A percentile compares a stretch with the other conserved stretches of the same genome.
Evolutionary conservation across 2,888 invertebrate species (phyloP).

Genomic region (Kryphioiulus occultus): DNA sequence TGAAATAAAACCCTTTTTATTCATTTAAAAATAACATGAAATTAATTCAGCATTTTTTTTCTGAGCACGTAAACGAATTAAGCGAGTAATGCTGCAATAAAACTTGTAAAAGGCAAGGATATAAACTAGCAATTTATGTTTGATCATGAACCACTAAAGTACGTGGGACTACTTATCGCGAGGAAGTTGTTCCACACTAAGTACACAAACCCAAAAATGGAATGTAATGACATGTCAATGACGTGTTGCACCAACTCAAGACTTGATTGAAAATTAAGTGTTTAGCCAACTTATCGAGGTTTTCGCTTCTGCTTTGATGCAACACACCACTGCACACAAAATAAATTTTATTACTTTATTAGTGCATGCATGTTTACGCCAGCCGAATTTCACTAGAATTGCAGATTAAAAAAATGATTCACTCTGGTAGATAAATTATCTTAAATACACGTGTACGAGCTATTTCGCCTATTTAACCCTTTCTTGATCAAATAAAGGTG

Average conservation of each 20-base stretch:
- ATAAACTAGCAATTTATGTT: conserved; percentile 19
- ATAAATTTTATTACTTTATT: conserved; percentile 22
- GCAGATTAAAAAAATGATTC: not conserved
- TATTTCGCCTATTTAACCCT: not conserved
- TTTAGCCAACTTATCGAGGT: not conserved
- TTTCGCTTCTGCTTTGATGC: not conserved
- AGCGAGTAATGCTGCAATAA: conserved; percentile 6
- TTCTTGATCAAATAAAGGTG: not conserved
- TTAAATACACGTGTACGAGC: too few relatives aligned
- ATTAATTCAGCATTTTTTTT: not conserved
- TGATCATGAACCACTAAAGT: conserved; percentile 19
- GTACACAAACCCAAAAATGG: not conserved
- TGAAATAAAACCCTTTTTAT: conserved; percentile 3
- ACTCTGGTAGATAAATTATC: not conserved
- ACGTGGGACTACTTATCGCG: not conserved
- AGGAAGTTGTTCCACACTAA: conserved; percentile 10
- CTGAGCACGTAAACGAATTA: not conserved
- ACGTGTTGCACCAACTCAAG: not conserved
- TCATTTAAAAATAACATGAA: not conserved
- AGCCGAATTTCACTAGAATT: not conserved
- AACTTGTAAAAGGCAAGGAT: not conserved
- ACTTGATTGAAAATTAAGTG: not conserved
- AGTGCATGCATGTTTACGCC: not conserved
- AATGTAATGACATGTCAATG: not conserved
- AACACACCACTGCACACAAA: not conserved